Conservation (phyloP, 2,888 invertebrate genomes). For the Dicyrtoma fusca region DNA sequence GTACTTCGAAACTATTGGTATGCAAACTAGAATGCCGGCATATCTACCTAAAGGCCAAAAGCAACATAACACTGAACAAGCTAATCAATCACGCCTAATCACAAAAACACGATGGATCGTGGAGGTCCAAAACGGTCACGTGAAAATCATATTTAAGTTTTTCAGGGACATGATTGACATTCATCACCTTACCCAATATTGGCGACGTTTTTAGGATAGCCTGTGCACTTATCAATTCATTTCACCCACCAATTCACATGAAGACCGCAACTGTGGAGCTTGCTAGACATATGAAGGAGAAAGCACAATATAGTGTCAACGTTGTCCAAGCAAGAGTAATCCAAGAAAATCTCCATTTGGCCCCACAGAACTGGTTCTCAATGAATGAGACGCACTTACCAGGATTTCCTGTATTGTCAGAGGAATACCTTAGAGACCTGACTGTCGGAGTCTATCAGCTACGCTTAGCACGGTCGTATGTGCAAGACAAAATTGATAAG, state of each 20-base stretch:
- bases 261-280: not conserved
- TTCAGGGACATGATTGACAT: not conserved
- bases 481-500: not conserved
- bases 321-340: not conserved
- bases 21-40: not conserved
- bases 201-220: slow-evolving; percentile 27
- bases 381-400: not conserved
- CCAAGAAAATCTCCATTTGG: not conserved
- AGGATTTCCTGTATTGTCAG: not conserved
- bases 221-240: slow-evolving; percentile 8
- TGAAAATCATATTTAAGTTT: slow-evolving; percentile 11
- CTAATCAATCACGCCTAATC: slow-evolving; percentile 14
- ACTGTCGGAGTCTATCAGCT: slow-evolving; percentile 19
- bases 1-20: slow-evolving; percentile 4
- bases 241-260: not conserved
- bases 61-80: slow-evolving; percentile 20
- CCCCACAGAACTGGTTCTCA: not conserved
- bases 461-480: not conserved
- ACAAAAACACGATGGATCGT: slow-evolving; percentile 28
- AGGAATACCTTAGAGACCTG: not conserved
- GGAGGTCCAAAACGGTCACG: slow-evolving; percentile 24
- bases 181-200: not conserved
- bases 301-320: not conserved
- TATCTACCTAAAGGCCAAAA: not conserved
- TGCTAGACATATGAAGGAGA: not conserved